Percentiles rank a stretch among this genome's conserved stretches.
These are phyloP conservation scores for Limnephilus marmoratus DNA, from an alignment of 2,888 invertebrate species.

Conservation along the genomic window DNA sequence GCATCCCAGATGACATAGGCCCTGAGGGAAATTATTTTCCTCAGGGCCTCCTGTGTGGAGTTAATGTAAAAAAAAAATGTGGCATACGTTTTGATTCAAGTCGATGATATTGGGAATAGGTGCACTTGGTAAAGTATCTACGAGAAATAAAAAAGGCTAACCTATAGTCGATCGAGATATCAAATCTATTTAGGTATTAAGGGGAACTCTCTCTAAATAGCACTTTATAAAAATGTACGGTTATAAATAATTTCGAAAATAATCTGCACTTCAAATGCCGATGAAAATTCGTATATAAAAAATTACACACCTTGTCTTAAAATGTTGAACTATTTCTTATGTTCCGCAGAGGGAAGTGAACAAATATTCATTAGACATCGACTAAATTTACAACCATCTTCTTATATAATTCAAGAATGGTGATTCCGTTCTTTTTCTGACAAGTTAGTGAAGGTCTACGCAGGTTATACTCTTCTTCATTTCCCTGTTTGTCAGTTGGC, in stretches of 20 bases:
- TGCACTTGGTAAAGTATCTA: neutral
- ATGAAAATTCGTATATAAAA: neutral
- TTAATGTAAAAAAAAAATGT: no score
- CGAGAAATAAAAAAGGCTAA: no score
- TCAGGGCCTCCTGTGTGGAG: no score
- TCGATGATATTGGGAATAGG: neutral
- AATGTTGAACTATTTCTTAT: neutral
- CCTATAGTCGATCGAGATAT: no score
- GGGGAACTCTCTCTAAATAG: no score
- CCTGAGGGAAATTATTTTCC: no score
- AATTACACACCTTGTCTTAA: neutral
- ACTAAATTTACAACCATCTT: neutral
- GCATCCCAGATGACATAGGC: no score
- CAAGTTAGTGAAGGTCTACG: neutral
- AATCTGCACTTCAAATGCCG: neutral
- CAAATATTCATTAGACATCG: neutral
- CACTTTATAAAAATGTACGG: no score
- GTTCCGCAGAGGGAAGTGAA: neutral
- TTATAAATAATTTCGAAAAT: no score
- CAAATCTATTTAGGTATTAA: no score
- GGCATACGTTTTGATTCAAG: neutral
- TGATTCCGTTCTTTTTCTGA: neutral
- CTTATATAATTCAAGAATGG: neutral
- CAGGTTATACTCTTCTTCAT: neutral
- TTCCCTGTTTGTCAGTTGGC: neutral